Evolutionary conservation across 2,797 vertebrate species (phyloP).

Genomic region (Tadarida brasiliensis): DNA sequence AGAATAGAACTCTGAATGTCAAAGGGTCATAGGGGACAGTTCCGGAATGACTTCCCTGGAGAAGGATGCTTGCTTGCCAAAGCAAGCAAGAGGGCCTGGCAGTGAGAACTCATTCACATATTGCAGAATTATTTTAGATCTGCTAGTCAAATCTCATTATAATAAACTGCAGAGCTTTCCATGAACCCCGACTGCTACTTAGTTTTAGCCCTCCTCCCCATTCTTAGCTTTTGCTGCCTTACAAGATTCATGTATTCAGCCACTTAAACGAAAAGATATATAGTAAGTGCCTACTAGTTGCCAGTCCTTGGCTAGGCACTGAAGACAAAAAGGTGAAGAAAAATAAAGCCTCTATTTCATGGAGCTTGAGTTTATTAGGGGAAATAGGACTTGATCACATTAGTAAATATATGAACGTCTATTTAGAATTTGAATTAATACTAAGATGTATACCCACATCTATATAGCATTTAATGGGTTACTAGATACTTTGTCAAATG

Average conservation of each 20-base stretch:
- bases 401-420: not conserved
- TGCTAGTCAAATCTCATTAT: conserved; percentile 6
- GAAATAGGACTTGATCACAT: not conserved
- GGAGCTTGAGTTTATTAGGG: not conserved
- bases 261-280: not conserved
- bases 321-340: not conserved
- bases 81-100: not conserved
- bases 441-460: not conserved
- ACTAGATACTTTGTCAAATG: not conserved
- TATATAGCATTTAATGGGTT: not conserved
- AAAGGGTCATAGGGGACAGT: not conserved
- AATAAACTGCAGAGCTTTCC: not conserved
- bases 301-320: not conserved
- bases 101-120: not conserved
- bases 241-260: not conserved
- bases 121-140: not conserved
- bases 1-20: not conserved
- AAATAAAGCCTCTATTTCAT: not conserved
- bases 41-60: not conserved
- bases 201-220: not conserved
- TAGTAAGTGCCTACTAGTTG: not conserved
- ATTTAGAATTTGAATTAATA: not conserved
- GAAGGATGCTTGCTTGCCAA: not conserved
- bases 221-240: not conserved
- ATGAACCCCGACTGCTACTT: not conserved